Evolutionary conservation across 2,113 vertebrate species (phyloP), one percentile per base, ranked within the genome.

Genomic region (Genyomyrus donnyi): DNA sequence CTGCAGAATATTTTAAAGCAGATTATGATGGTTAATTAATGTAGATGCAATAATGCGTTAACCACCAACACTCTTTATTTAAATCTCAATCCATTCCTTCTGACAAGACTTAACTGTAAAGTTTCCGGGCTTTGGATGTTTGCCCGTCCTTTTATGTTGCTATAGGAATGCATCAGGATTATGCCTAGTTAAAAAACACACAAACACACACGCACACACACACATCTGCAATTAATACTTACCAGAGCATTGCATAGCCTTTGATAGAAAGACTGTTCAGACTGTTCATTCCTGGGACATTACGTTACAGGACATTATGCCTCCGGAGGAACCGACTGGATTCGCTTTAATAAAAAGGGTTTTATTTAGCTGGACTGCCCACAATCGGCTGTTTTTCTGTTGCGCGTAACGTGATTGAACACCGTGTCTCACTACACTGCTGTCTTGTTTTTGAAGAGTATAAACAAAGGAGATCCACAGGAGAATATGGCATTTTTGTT

Each of bases 141-240:
- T 85, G 88, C 70, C 88, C 4, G 9, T n/a, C 42, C 42, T 49
- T 77, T 89, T 15, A 91, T 90, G 90, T 91, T 90, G 90, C 90
- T 90, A 90, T 84, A 91, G 90, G 91, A 91, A 89, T 89, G 45
- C 85, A 90, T 91, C 87, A 85, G 89, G 91, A 91, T 91, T 91
- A 91, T 91, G 88, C 87, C 89, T 88, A 53, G 91, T 92, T 91
- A 90, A 90, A 88, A 89, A 91, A 91, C 91, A 13, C 62, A 70
- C 62, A 70, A 90, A 77, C 70, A 80, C 74, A 77, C 31, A 77
- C 74, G 17, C 74, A 77, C 35, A 80, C 74, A 42, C 39, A 93
- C 94, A 96, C 95, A 96, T 96, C 95, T 96, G 95, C 93, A 94
- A 95, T 95, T 96, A 96, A 96, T 96, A 95, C 94, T 92, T 87